Percentiles rank a stretch among this genome's conserved stretches.
Evolutionary conservation across 2,113 vertebrate species (phyloP).

Genomic region (Dasypus novemcinctus): DNA sequence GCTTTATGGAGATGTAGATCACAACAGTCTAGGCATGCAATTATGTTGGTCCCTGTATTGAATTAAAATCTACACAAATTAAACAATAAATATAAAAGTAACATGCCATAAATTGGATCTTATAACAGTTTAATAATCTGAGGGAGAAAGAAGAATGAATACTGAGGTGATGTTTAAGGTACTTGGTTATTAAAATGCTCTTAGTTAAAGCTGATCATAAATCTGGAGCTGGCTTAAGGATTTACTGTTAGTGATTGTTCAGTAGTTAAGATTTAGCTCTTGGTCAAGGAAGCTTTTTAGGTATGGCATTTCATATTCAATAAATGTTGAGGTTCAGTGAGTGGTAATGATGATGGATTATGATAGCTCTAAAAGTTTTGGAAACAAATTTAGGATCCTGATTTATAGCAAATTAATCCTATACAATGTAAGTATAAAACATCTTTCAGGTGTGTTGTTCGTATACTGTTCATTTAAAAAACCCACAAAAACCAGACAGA

Average conservation of each 20-base stretch:
- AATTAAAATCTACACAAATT: slow-evolving; percentile 53
- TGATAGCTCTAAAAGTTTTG: background rate
- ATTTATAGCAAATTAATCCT: background rate
- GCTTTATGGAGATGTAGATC: slow-evolving; percentile 51
- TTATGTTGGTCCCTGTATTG: slow-evolving; percentile 19
- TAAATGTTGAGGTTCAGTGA: background rate
- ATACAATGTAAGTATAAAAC: background rate
- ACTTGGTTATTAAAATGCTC: slow-evolving; percentile 20
- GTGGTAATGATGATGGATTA: background rate
- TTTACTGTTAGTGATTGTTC: background rate
- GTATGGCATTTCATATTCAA: background rate
- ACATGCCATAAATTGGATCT: background rate
- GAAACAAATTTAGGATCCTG: slow-evolving; percentile 1
- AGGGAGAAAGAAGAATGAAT: slow-evolving; percentile 30
- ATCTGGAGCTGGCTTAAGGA: background rate
- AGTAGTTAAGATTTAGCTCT: background rate
- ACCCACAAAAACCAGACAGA: too few relatives aligned
- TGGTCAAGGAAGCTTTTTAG: background rate
- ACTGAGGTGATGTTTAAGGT: background rate
- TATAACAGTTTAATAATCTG: slow-evolving; percentile 24
- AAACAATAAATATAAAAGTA: slow-evolving; percentile 44
- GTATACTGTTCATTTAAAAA: background rate
- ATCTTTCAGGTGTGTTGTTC: background rate
- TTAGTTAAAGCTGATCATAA: slow-evolving; percentile 24
- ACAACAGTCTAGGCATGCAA: slow-evolving; percentile 26